Evolutionary conservation across 1,140 invertebrate species (phyloP).

Genomic region (Nephila pilipes): DNA sequence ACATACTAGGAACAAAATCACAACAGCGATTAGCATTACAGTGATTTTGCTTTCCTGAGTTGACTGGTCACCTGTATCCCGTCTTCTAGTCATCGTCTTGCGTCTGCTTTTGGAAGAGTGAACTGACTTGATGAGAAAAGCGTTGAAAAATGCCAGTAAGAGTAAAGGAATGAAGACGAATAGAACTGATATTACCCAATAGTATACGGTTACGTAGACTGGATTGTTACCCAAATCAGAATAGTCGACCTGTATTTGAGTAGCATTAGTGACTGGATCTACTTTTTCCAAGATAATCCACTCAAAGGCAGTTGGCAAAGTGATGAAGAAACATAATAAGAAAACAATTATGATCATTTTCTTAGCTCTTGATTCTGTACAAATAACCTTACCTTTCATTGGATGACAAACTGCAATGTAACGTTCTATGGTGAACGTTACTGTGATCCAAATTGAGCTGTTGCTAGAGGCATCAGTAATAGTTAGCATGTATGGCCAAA

Average conservation of each 20-base stretch:
- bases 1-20: slow-evolving; percentile 88
- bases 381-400: slow-evolving; percentile 87
- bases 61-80: slow-evolving; percentile 79
- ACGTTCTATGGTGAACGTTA: slow-evolving; percentile 89
- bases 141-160: slow-evolving; percentile 88
- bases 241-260: slow-evolving; percentile 36
- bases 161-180: slow-evolving; percentile 87
- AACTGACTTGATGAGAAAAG: slow-evolving; percentile 86
- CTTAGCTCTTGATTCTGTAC: slow-evolving; percentile 84
- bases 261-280: slow-evolving; percentile 78
- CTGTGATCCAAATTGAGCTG: slow-evolving; percentile 89
- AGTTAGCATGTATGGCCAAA: slow-evolving; percentile 84
- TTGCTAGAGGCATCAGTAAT: slow-evolving; percentile 86
- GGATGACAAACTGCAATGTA: slow-evolving; percentile 90
- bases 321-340: slow-evolving; percentile 86
- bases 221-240: slow-evolving; percentile 82
- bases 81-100: slow-evolving; percentile 83
- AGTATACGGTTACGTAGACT: slow-evolving; percentile 86
- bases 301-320: slow-evolving; percentile 86
- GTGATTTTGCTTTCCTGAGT: slow-evolving; percentile 88
- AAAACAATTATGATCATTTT: slow-evolving; percentile 85
- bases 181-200: slow-evolving; percentile 85
- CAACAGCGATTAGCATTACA: slow-evolving; percentile 88
- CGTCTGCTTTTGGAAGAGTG: slow-evolving; percentile 84
- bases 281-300: slow-evolving; percentile 80